Conservation (phyloP, 30 jellyfish, hydroid and myxozoan species). For the Clytia hemisphaerica region DNA sequence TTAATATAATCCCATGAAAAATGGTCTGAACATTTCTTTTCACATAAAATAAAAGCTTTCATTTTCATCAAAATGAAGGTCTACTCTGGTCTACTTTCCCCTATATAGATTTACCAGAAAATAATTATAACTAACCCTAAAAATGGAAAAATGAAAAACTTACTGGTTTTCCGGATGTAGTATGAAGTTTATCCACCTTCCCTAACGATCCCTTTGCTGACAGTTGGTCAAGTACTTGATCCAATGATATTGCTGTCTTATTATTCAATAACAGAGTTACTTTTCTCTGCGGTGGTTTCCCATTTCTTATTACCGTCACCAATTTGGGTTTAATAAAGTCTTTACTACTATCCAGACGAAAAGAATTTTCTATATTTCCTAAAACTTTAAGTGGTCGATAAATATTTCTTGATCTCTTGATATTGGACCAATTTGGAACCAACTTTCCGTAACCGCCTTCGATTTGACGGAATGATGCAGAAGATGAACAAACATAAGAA, state of each 20-base stretch:
- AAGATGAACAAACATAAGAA: slow-evolving; percentile 90
- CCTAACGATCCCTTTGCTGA: slow-evolving; percentile 95
- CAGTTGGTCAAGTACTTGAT: slow-evolving; percentile 84
- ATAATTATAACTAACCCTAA: too few relatives aligned
- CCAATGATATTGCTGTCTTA: slow-evolving; percentile 87
- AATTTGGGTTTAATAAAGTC: slow-evolving; percentile 88
- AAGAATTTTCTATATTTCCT: slow-evolving; percentile 8
- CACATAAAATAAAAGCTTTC: too few relatives aligned
- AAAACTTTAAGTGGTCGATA: slow-evolving; percentile 14
- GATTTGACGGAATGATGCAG: slow-evolving; percentile 68
- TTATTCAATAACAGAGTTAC: slow-evolving; percentile 77
- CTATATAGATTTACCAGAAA: too few relatives aligned
- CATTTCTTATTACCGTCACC: slow-evolving; percentile 89
- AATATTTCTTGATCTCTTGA: slow-evolving; percentile 34
- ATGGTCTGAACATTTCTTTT: too few relatives aligned
- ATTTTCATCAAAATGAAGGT: too few relatives aligned
- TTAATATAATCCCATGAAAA: too few relatives aligned
- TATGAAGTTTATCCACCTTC: slow-evolving; percentile 77
- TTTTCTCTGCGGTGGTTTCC: slow-evolving; percentile 92
- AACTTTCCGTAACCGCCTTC: slow-evolving; percentile 91
- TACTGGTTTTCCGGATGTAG: slow-evolving; percentile 80
- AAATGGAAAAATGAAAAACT: too few relatives aligned
- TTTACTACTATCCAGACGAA: slow-evolving; percentile 21
- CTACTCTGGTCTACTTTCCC: too few relatives aligned
- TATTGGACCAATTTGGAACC: slow-evolving; percentile 60